These are phyloP conservation scores for Cheirogaleus medius DNA, from an alignment of 2,113 vertebrate species.

Conservation along the genomic window DNA sequence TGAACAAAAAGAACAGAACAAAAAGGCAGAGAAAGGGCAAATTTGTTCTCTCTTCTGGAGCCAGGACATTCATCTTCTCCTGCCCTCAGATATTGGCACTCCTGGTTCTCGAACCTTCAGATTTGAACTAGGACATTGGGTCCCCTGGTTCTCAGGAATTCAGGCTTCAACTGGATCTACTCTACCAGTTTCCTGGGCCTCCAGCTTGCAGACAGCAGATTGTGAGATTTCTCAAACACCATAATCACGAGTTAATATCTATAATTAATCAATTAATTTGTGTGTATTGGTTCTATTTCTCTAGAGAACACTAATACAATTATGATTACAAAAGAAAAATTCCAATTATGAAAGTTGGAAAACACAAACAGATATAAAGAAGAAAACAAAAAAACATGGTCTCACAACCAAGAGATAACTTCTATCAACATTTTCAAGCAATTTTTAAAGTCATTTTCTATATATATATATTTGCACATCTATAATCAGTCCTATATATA, in stretches of 20 bases:
- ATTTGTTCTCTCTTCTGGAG: background rate
- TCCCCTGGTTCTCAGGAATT: background rate
- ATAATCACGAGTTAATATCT: background rate
- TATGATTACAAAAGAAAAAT: background rate
- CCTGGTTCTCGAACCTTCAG: background rate
- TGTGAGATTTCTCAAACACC: background rate
- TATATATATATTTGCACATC: background rate
- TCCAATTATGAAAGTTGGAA: slow-evolving; percentile 17
- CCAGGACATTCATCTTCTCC: background rate
- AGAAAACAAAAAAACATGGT: background rate
- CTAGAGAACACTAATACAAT: background rate
- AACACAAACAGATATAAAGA: background rate
- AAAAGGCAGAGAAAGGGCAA: background rate
- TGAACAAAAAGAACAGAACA: background rate
- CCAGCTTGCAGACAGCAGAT: background rate
- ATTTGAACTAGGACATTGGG: background rate
- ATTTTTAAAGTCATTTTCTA: background rate
- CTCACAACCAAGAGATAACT: background rate
- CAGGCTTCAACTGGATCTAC: background rate
- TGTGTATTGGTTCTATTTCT: background rate
- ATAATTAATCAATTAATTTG: background rate
- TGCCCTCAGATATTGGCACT: background rate
- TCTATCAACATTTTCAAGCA: background rate
- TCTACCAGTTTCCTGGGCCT: background rate
- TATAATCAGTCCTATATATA: background rate